Percentiles rank a stretch among this genome's conserved stretches.
Conservation (phyloP, 2,888 invertebrate species). For the Acrocyrtus sp. region DNA sequence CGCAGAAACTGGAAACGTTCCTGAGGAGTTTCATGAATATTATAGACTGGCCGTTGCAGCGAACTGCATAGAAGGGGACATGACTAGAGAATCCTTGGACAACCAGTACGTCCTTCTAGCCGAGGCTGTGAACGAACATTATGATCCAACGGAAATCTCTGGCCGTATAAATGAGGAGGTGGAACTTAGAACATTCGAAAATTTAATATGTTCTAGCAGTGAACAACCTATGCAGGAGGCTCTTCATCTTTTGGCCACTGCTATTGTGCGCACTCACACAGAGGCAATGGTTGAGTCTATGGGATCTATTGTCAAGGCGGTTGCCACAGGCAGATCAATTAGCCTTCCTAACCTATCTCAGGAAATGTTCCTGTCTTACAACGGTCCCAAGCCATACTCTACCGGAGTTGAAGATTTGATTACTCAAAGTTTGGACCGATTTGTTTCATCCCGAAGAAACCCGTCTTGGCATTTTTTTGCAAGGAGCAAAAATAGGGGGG, state of each 20-base stretch:
- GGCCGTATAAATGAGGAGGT: too few relatives aligned
- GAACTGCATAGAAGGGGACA: too few relatives aligned
- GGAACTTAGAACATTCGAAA: too few relatives aligned
- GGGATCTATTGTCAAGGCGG: background rate
- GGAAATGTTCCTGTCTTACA: background rate
- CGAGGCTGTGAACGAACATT: too few relatives aligned
- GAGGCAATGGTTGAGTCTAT: background rate
- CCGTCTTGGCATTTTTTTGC: background rate
- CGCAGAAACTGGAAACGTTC: too few relatives aligned
- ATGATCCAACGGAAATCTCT: too few relatives aligned
- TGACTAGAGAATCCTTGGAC: too few relatives aligned
- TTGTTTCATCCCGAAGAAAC: background rate
- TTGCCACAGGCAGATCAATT: background rate
- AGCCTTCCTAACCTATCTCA: background rate
- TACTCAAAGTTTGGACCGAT: background rate
- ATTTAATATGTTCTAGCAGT: too few relatives aligned
- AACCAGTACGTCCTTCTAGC: too few relatives aligned
- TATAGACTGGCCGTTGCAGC: too few relatives aligned
- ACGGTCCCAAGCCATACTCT: background rate
- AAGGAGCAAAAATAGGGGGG: background rate
- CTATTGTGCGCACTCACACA: background rate
- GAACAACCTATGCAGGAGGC: too few relatives aligned
- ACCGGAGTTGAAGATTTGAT: background rate
- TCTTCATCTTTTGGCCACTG: background rate
- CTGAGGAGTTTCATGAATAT: too few relatives aligned